Percentiles rank a stretch among this genome's conserved stretches.
Evolutionary conservation across 2,888 invertebrate genomes (phyloP).

Genomic region (Pherbina coryleti): DNA sequence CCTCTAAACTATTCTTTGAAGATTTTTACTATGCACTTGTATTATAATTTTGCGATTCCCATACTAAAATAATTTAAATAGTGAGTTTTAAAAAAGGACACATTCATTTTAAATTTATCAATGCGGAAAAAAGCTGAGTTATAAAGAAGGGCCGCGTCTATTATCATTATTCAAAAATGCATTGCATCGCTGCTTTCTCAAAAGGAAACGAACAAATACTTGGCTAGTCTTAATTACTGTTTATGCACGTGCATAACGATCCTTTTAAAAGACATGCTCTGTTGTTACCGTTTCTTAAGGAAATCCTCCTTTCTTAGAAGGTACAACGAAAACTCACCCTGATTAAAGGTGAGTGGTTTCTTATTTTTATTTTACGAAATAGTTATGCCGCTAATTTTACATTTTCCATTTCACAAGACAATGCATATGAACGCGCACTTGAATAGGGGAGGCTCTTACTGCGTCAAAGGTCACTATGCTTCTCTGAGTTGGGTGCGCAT

Average conservation of each 20-base stretch:
- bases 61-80: no score
- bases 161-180: slow-evolving; percentile 30
- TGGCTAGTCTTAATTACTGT: neutral
- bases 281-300: neutral
- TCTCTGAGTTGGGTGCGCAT: slow-evolving; percentile 45
- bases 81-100: no score
- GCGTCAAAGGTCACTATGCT: slow-evolving; percentile 17
- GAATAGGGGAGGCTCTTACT: neutral
- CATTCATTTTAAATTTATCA: neutral
- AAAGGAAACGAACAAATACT: neutral
- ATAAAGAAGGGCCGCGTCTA: neutral
- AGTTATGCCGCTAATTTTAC: neutral
- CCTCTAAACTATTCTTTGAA: no score
- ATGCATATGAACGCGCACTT: slow-evolving; percentile 21
- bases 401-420: neutral
- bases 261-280: neutral
- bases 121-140: slow-evolving; percentile 6
- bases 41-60: no score
- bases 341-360: neutral
- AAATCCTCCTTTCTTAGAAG: neutral
- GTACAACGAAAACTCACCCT: neutral
- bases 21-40: no score
- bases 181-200: neutral
- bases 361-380: neutral
- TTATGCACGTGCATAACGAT: neutral